Conservation (phyloP, 2,888 invertebrate species). For the Caenorhabditis becei region DNA sequence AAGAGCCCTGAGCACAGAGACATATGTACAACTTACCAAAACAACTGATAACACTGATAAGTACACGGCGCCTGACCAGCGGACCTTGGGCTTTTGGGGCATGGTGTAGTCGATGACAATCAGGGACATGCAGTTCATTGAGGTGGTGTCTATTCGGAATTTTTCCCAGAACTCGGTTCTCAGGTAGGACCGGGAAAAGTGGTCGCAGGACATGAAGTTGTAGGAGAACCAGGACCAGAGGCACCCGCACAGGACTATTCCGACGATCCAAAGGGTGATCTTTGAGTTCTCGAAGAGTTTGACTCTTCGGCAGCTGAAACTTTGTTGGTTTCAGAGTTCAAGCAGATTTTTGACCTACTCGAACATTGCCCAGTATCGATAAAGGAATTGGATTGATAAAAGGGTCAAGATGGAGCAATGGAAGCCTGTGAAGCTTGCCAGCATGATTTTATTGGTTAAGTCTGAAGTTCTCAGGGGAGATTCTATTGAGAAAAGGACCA, state of each 20-base stretch:
- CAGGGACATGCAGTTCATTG: conserved; percentile 23
- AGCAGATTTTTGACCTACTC: background rate
- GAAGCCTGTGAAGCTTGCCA: conserved; percentile 25
- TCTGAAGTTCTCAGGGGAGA: background rate
- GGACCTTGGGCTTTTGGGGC: conserved; percentile 4
- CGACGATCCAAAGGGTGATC: conserved; percentile 18
- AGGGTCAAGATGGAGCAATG: conserved; percentile 29
- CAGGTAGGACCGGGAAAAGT: background rate
- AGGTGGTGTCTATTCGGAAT: background rate
- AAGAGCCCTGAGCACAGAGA: too few species aligned
- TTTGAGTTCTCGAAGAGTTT: conserved; percentile 7
- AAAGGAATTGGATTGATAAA: conserved; percentile 22
- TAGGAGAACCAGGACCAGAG: conserved; percentile 16
- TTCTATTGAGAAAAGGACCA: conserved; percentile 7
- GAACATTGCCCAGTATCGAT: conserved; percentile 41
- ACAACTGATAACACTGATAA: conserved; percentile 2
- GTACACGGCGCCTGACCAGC: background rate
- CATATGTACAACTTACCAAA: conserved; percentile 10
- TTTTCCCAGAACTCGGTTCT: conserved; percentile 5
- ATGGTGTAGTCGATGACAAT: background rate
- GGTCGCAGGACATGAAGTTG: conserved; percentile 9
- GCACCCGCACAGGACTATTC: conserved; percentile 11
- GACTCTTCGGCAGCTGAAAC: conserved; percentile 12
- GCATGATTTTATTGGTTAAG: background rate
- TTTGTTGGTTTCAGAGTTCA: background rate